Percentiles rank a stretch among this genome's conserved stretches.
These are phyloP conservation scores for Melopsittacus undulatus DNA, from an alignment of 2,797 vertebrate species.

Conservation along the genomic window DNA sequence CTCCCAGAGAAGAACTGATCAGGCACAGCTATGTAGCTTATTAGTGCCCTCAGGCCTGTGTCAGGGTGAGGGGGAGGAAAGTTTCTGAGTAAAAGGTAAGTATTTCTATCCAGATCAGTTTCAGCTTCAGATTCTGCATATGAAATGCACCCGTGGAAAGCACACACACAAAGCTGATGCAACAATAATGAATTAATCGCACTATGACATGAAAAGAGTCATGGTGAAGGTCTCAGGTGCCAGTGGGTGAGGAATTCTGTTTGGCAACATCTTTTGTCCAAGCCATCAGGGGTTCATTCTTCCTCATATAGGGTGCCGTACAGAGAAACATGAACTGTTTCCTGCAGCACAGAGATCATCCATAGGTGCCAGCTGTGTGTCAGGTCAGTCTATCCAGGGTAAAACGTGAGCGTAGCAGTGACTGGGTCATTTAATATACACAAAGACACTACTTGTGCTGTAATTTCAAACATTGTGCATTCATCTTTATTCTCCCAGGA, in stretches of 20 bases:
- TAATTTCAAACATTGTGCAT: neutral
- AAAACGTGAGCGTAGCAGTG: neutral
- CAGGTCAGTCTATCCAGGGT: neutral
- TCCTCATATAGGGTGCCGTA: fast-evolving
- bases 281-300: neutral
- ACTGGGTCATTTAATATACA: neutral
- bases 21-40: neutral
- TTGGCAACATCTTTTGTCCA: neutral
- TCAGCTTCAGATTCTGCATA: neutral
- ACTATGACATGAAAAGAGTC: neutral
- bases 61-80: neutral
- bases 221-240: neutral
- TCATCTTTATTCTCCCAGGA: neutral
- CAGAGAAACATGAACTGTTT: fast-evolving
- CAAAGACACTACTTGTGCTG: neutral
- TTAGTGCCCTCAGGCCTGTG: neutral
- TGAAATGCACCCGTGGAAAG: neutral
- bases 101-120: neutral
- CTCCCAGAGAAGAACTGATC: neutral
- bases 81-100: neutral
- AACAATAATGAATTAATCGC: neutral
- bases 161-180: neutral
- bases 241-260: neutral
- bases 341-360: neutral
- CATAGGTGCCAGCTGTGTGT: neutral